A percentile compares a stretch with the other conserved stretches of the same genome.
phyloP scores from a whole-genome alignment of 2,113 vertebrate genomes.

The Grantiella picta region DNA sequence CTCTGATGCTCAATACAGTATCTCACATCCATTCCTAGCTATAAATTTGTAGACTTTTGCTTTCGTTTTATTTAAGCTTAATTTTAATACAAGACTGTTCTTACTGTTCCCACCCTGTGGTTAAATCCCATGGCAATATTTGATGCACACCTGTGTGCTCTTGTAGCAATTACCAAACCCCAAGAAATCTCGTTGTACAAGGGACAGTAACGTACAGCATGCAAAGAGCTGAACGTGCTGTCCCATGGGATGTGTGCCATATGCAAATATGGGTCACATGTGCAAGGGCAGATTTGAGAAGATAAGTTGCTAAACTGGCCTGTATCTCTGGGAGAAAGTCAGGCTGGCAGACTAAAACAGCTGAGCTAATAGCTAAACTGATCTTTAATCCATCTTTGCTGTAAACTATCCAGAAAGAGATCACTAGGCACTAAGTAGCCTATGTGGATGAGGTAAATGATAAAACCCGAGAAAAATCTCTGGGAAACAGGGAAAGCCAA shows the following conservation, averaged over 20 bases:
- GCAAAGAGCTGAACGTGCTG: not conserved
- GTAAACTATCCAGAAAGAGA: not conserved
- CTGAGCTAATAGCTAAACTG: slow-evolving; percentile 1
- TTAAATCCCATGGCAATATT: not conserved
- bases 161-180: not conserved
- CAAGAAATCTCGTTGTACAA: rapidly evolving
- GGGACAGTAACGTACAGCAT: not conserved
- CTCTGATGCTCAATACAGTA: not conserved
- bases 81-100: not conserved
- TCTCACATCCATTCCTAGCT: not conserved
- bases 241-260: not conserved
- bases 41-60: not conserved
- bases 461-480: not conserved
- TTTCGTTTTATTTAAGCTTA: not conserved
- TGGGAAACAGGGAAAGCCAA: not conserved
- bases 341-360: not conserved
- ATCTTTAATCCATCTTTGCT: slow-evolving; percentile 18
- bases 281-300: not conserved
- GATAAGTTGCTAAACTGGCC: not conserved
- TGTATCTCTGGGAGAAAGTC: not conserved
- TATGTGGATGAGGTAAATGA: not conserved
- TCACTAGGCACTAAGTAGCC: not conserved
- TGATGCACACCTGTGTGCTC: not conserved
- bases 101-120: not conserved
- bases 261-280: not conserved